Evolutionary conservation across 2,113 vertebrate genomes (phyloP).

Genomic region (Parus major): DNA sequence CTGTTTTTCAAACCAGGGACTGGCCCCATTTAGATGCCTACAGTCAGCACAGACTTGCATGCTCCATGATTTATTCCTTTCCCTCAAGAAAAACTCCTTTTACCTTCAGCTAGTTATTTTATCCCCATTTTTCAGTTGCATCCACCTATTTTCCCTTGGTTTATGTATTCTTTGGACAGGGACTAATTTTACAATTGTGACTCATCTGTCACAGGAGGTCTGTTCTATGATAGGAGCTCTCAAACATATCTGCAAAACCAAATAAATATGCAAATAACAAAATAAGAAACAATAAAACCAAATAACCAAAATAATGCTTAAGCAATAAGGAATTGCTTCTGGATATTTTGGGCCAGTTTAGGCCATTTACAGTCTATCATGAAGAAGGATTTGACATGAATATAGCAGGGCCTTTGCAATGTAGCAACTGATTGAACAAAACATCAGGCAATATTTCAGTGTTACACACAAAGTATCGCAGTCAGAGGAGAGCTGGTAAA

Average conservation of each 20-base stretch:
- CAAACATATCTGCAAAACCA: neutral
- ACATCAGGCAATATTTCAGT: neutral
- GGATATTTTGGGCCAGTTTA: neutral
- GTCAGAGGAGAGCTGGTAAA: neutral
- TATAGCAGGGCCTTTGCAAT: neutral
- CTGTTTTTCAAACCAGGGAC: neutral
- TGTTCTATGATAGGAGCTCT: neutral
- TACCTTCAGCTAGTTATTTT: neutral
- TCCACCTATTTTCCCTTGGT: neutral
- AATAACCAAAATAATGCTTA: neutral
- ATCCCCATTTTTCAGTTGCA: neutral
- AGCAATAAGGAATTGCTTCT: neutral
- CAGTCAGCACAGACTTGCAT: neutral
- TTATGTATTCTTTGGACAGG: neutral
- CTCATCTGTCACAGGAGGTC: neutral
- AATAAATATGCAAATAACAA: neutral
- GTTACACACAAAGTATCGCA: neutral
- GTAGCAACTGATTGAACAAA: neutral
- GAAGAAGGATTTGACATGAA: neutral
- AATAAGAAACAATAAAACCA: neutral
- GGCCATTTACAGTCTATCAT: neutral
- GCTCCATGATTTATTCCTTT: neutral
- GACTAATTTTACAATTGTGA: neutral
- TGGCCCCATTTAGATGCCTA: neutral
- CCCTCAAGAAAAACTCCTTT: neutral